Evolutionary conservation across 2,888 invertebrate species (phyloP).

Genomic region (Gnatocerus cornutus): DNA sequence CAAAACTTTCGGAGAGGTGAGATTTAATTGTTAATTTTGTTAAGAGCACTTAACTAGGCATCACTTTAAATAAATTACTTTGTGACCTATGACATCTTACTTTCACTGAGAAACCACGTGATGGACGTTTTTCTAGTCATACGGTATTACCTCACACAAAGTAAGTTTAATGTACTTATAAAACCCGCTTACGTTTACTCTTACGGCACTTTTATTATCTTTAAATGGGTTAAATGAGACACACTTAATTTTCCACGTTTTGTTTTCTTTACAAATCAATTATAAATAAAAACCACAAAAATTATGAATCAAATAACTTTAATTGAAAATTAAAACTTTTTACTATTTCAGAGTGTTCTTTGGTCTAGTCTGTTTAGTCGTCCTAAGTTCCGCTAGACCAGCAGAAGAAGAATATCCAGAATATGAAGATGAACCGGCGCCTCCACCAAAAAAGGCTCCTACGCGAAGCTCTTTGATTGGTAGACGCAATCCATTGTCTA

Average conservation of each 20-base stretch:
- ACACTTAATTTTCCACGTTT: too few species aligned
- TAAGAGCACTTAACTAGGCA: not conserved
- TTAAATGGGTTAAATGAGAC: too few species aligned
- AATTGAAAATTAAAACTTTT: too few species aligned
- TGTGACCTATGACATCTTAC: constrained; percentile 47
- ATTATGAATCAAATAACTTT: too few species aligned
- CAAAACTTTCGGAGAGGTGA: not conserved
- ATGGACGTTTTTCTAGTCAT: constrained; percentile 14
- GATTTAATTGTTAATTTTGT: not conserved
- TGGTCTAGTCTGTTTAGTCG: constrained; percentile 62
- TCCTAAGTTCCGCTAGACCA: constrained; percentile 64
- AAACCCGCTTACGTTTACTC: not conserved
- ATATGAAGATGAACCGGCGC: constrained; percentile 66
- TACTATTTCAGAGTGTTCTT: constrained; percentile 60
- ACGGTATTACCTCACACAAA: constrained; percentile 11
- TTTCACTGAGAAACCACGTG: constrained; percentile 46
- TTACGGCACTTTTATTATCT: too few species aligned
- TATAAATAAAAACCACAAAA: too few species aligned
- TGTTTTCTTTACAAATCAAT: too few species aligned
- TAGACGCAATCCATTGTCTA: constrained; percentile 67
- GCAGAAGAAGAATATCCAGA: constrained; percentile 66
- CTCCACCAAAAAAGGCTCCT: constrained; percentile 66
- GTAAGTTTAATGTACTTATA: constrained; percentile 46
- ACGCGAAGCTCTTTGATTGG: constrained; percentile 64
- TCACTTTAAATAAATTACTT: constrained; percentile 15